Conservation (phyloP, 2,797 vertebrate species). For the Falco berigora region DNA sequence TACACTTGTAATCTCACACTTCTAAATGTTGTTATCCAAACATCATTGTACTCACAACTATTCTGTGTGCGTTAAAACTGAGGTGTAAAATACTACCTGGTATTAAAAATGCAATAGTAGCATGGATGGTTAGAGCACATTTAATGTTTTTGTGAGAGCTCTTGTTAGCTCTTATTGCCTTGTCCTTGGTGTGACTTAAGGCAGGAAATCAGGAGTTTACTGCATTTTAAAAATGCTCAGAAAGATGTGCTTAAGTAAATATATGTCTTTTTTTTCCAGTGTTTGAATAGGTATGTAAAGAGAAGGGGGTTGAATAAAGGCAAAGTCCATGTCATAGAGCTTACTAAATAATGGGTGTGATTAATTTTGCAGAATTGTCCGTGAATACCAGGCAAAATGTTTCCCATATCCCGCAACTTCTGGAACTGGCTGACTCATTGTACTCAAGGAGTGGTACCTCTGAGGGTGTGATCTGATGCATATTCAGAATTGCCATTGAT, state of each 20-base stretch:
- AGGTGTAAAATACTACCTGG: background rate
- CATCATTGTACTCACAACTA: background rate
- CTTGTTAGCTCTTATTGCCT: background rate
- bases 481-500: background rate
- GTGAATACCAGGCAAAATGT: background rate
- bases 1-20: conserved; percentile 8
- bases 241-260: background rate
- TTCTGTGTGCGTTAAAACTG: background rate
- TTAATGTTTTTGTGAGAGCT: background rate
- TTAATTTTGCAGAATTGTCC: background rate
- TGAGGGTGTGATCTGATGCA: background rate
- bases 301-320: background rate
- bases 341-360: background rate
- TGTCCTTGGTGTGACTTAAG: background rate
- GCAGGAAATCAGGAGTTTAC: background rate
- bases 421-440: background rate
- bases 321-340: background rate
- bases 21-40: background rate
- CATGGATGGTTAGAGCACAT: background rate
- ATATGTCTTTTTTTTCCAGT: background rate
- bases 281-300: background rate
- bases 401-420: background rate
- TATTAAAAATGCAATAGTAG: background rate
- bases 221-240: background rate
- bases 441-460: background rate